Base-by-base conservation (phyloP, 2,797 vertebrate genomes). In the Sebastes jordani region DNA sequence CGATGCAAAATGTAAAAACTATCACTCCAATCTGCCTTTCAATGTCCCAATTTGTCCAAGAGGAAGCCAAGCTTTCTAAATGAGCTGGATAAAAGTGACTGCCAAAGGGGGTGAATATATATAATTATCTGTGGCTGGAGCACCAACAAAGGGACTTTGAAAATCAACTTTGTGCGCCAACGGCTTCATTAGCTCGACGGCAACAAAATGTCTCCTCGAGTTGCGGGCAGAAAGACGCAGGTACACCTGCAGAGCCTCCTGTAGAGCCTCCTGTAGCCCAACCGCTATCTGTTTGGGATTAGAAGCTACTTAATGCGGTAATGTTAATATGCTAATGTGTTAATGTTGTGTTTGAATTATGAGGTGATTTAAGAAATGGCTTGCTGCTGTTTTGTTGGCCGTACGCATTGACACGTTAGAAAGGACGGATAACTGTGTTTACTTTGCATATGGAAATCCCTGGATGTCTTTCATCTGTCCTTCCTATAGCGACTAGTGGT, bases 391-490 rank as follows among this genome's bases (percentile, higher is more conserved):
- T 90, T 89, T 92, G 91, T 93, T 90, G 85, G 88, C 86, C 86
- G 86, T 86, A 73, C 67, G 74, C 88, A 58, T 63, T 74, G 89
- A 82, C 89, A 89, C 71, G 25, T 91, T 77, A 42, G 71, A 79
- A 86, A 88, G 85, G 86, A 88, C 71, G 86, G 89, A 90, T 92
- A 88, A 93, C 86, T 78, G 81, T 93, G 91, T 93, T 93, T 93
- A 89, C 90, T 91, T 82, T 87, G 82, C 87, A 88, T 90, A 90
- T 92, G 90, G 88, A 95, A 95, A 95, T 93, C 91, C 93, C 89
- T 75, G 84, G 83, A 86, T 85, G 94, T 90, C 92, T 93, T 95
- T 95, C 91, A 91, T 88, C 88, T 86, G 95, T 94, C 94, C 95
- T 96, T 95, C 91, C 89, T 91, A 81, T 92, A 89, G 88, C 64